Percentiles rank a stretch among this genome's conserved stretches.
Evolutionary conservation across 2,888 invertebrate species (phyloP).

Genomic region (Anodontia alba): DNA sequence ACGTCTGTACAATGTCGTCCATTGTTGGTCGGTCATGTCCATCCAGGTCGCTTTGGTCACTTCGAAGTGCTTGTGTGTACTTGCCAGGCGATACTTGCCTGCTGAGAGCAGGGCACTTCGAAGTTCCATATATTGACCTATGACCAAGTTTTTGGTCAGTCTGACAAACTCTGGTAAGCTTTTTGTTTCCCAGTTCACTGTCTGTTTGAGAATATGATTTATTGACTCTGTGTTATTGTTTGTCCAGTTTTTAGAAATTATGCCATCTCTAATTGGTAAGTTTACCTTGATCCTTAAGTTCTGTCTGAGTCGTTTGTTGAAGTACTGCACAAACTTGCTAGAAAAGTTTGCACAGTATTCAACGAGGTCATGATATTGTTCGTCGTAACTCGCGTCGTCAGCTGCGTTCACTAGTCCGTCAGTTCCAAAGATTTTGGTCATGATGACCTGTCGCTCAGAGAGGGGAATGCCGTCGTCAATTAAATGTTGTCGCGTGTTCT

Average conservation of each 20-base stretch:
- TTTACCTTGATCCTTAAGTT: slow-evolving; percentile 2
- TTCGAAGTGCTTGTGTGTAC: background rate
- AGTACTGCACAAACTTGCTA: no score
- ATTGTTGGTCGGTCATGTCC: background rate
- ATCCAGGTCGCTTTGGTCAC: background rate
- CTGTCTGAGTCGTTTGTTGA: no score
- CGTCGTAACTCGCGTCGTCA: no score
- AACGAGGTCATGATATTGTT: no score
- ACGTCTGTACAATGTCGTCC: no score
- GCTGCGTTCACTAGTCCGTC: no score
- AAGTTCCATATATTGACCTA: background rate
- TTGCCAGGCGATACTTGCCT: background rate
- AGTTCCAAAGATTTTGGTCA: no score
- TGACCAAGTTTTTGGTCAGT: background rate
- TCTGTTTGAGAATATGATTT: slow-evolving; percentile 12
- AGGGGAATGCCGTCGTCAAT: no score
- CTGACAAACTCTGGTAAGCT: background rate
- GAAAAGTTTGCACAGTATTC: slow-evolving; percentile 2
- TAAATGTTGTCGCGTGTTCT: no score
- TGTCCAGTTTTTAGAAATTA: slow-evolving; percentile 5
- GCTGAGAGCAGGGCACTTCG: background rate
- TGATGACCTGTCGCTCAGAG: no score
- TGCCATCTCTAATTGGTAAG: background rate
- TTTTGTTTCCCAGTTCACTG: slow-evolving; percentile 10
- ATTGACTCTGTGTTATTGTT: no score